A percentile compares a stretch with the other conserved stretches of the same genome.
Evolutionary conservation across 2,113 vertebrate species (phyloP).

Genomic region (Peromyscus maniculatus): DNA sequence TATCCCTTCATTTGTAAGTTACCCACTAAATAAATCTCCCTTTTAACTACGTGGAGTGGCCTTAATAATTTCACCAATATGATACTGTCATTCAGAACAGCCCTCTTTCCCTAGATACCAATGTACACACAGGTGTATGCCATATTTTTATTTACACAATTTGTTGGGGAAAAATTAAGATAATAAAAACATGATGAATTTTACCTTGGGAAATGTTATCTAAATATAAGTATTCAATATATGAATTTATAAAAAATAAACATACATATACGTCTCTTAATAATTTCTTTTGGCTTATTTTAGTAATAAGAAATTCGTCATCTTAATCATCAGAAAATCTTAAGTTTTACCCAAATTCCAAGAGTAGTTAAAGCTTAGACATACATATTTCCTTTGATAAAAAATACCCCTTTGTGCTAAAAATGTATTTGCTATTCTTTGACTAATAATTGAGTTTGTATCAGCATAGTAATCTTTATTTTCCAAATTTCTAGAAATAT

Average conservation of each 20-base stretch:
- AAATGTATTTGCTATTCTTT: slow-evolving; percentile 20
- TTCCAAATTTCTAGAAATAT: slow-evolving; percentile 45
- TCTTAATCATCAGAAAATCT: background rate
- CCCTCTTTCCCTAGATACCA: background rate
- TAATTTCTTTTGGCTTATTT: background rate
- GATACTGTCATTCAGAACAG: slow-evolving; percentile 19
- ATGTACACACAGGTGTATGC: background rate
- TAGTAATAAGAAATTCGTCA: background rate
- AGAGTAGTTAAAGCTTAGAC: background rate
- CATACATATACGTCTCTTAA: background rate
- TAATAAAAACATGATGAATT: background rate
- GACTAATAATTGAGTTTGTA: background rate
- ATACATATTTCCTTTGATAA: slow-evolving; percentile 42
- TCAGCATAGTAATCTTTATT: slow-evolving; percentile 57
- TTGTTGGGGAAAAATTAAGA: background rate
- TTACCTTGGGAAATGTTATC: background rate
- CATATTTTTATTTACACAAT: background rate
- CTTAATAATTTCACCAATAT: background rate
- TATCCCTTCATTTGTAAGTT: too few species aligned
- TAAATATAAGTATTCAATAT: background rate
- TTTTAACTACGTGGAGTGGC: too few species aligned
- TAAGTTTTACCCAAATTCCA: slow-evolving; percentile 27
- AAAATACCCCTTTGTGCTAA: slow-evolving; percentile 31
- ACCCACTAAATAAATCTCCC: too few species aligned
- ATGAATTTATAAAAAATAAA: background rate